phyloP scores from a whole-genome alignment of 2,888 invertebrate species.

The Heteropelma amictum region DNA sequence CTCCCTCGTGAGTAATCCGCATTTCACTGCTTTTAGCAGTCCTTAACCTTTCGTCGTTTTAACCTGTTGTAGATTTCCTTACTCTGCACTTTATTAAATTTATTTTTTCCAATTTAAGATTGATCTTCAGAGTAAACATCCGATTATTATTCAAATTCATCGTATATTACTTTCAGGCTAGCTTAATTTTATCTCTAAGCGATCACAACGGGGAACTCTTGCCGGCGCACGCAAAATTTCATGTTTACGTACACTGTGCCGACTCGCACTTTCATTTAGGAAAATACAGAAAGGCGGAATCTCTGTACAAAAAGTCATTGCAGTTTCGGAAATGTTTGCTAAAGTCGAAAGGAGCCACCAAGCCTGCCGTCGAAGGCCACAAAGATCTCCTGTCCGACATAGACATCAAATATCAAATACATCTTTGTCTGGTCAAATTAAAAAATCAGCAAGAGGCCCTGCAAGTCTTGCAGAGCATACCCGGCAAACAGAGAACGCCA shows the following conservation, averaged over 20 bases:
- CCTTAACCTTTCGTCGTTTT: conserved; percentile 1
- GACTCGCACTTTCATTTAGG: conserved; percentile 84
- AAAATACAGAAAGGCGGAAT: conserved; percentile 85
- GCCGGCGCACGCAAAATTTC: conserved; percentile 83
- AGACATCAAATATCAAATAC: conserved; percentile 86
- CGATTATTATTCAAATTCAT: too few relatives aligned
- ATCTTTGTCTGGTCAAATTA: conserved; percentile 84
- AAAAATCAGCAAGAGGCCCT: conserved; percentile 83
- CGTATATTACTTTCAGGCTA: conserved; percentile 81
- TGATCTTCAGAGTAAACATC: too few relatives aligned
- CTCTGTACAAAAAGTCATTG: conserved; percentile 83
- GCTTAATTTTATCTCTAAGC: conserved; percentile 82
- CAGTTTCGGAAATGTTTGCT: conserved; percentile 83
- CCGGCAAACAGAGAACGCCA: conserved; percentile 84
- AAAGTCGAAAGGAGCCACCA: conserved; percentile 79
- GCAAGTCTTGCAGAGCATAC: conserved; percentile 80
- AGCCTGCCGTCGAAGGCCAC: conserved; percentile 77
- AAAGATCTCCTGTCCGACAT: conserved; percentile 81
- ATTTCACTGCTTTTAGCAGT: not conserved
- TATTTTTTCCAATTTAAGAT: not conserved
- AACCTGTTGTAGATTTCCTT: not conserved
- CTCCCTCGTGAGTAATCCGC: conserved; percentile 81
- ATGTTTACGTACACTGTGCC: conserved; percentile 84
- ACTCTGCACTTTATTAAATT: not conserved
- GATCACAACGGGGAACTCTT: conserved; percentile 84